phyloP scores from a whole-genome alignment of 2,797 vertebrate genomes.

The Sebastes matsubarae region DNA sequence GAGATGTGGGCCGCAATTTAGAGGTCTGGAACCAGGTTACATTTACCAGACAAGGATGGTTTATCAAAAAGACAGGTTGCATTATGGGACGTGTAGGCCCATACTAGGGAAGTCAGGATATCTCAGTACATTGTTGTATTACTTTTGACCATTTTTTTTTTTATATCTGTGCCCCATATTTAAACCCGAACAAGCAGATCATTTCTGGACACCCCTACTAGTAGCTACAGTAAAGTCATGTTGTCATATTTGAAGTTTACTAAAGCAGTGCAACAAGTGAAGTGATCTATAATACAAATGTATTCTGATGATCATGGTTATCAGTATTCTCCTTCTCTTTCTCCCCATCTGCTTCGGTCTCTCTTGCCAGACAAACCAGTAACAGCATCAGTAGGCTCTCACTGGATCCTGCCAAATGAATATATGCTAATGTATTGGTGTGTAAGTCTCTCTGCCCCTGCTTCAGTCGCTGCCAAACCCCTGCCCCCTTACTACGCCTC shows the following conservation, averaged over 20 bases:
- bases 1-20: neutral
- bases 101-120: neutral
- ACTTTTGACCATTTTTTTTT: neutral
- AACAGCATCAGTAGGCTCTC: slow-evolving; percentile 62
- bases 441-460: slow-evolving; percentile 40
- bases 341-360: slow-evolving; percentile 60
- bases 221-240: neutral
- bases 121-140: neutral
- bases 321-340: slow-evolving; percentile 58
- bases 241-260: slow-evolving; percentile 6
- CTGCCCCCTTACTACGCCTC: slow-evolving; percentile 45
- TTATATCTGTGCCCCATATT: neutral
- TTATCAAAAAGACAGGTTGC: neutral
- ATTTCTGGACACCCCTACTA: neutral
- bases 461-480: slow-evolving; percentile 51
- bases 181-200: no score
- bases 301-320: slow-evolving; percentile 45
- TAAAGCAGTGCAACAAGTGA: slow-evolving; percentile 39
- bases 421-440: slow-evolving; percentile 70
- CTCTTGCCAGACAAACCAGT: slow-evolving; percentile 63
- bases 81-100: neutral
- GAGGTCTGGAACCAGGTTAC: neutral
- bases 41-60: neutral
- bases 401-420: slow-evolving; percentile 69
- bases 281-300: slow-evolving; percentile 34